Conservation (phyloP, 2,888 invertebrate species). For the Dichetophora obliterata region DNA sequence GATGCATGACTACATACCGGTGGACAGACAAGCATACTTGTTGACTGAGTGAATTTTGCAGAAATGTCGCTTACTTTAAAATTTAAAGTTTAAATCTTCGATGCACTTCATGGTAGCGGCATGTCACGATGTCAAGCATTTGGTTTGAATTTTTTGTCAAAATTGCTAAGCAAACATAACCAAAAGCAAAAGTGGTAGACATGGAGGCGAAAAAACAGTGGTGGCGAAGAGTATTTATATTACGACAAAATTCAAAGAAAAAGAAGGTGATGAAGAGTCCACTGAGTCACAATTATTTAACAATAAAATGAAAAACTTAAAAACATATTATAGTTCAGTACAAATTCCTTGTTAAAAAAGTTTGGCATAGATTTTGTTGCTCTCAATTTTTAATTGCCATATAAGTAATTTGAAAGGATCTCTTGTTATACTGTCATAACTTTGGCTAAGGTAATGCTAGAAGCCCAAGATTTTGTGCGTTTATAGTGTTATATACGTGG, state of each 20-base stretch:
- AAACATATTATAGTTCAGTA: too few species aligned
- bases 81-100: neutral
- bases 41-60: neutral
- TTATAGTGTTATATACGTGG: too few species aligned
- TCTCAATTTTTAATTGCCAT: too few species aligned
- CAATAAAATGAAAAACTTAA: too few species aligned
- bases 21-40: neutral
- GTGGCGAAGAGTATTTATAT: neutral
- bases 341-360: too few species aligned
- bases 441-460: too few species aligned
- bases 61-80: neutral
- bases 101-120: neutral
- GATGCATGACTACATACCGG: neutral
- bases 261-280: too few species aligned
- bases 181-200: neutral
- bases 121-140: constrained; percentile 19
- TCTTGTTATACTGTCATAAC: too few species aligned
- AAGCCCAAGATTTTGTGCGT: too few species aligned
- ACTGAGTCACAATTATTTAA: too few species aligned
- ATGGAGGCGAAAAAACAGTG: constrained; percentile 11
- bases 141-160: constrained; percentile 21
- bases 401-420: too few species aligned
- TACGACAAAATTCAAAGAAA: neutral
- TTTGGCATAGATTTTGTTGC: too few species aligned
- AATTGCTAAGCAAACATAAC: neutral